phyloP scores from a whole-genome alignment of 2,113 vertebrate genomes.

The Cottus gobio region DNA sequence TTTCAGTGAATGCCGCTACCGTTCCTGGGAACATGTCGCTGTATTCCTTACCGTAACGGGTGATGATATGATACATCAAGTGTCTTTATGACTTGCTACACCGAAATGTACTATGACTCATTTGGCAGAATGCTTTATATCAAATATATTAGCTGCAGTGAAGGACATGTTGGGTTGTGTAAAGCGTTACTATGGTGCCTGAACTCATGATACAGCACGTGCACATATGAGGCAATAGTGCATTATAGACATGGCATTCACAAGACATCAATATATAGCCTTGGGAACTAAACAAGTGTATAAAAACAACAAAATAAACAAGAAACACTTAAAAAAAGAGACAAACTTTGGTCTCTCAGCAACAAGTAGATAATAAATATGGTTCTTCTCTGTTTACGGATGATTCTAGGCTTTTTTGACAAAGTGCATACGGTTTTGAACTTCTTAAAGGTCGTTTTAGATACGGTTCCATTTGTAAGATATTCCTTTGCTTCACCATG shows the following conservation, averaged over 20 bases:
- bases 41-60: not conserved
- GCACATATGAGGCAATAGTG: not conserved
- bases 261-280: constrained; percentile 7
- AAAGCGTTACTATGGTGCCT: not conserved
- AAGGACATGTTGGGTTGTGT: not conserved
- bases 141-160: constrained; percentile 2
- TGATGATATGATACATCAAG: not conserved
- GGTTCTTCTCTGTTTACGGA: not conserved
- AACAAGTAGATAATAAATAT: not conserved
- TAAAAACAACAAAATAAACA: not conserved
- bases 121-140: not conserved
- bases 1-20: not conserved
- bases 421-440: not conserved
- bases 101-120: not conserved
- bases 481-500: not conserved
- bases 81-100: not conserved
- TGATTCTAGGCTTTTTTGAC: not conserved
- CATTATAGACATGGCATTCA: constrained; percentile 7
- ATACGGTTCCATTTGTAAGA: not conserved
- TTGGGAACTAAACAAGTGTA: constrained; percentile 13
- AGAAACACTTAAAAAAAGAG: not conserved
- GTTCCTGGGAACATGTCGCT: constrained; percentile 17
- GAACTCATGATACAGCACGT: not conserved
- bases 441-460: not conserved
- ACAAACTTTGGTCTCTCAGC: constrained; percentile 1